phyloP scores from a whole-genome alignment of 2,797 vertebrate species.

The Danionella dracula region DNA sequence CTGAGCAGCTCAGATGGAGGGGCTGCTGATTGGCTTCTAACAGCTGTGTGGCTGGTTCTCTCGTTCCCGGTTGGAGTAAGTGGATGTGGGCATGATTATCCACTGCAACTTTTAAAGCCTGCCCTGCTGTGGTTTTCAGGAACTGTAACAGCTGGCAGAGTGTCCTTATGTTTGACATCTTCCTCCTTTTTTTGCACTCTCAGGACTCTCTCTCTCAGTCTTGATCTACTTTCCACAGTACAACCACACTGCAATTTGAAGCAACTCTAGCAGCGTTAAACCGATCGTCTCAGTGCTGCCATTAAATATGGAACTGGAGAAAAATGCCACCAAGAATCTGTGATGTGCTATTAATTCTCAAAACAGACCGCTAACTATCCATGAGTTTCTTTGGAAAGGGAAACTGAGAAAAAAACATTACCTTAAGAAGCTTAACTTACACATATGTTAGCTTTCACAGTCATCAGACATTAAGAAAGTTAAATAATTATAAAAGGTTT shows the following conservation, averaged over 20 bases:
- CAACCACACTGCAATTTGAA: constrained; percentile 22
- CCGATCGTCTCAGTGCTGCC: background rate
- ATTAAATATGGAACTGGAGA: too few relatives aligned
- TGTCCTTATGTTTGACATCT: constrained; percentile 24
- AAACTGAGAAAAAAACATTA: too few relatives aligned
- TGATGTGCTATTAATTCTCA: too few relatives aligned
- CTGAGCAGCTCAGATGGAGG: background rate
- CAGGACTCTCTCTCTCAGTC: constrained; percentile 2
- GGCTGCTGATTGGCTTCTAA: constrained; percentile 17
- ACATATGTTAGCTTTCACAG: too few relatives aligned
- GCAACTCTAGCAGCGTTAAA: constrained; percentile 11
- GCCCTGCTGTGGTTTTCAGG: constrained; percentile 20
- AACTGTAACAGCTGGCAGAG: constrained; percentile 42
- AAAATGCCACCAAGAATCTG: too few relatives aligned
- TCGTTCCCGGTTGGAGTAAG: constrained; percentile 29
- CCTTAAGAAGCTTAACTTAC: too few relatives aligned
- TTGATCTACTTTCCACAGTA: constrained; percentile 9
- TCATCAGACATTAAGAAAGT: too few relatives aligned
- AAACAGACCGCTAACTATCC: too few relatives aligned
- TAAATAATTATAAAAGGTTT: too few relatives aligned
- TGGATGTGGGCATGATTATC: constrained; percentile 33
- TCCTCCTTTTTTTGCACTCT: background rate
- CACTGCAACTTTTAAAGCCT: constrained; percentile 14
- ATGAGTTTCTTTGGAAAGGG: too few relatives aligned
- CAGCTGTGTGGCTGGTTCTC: constrained; percentile 24